A percentile compares a stretch with the other conserved stretches of the same genome.
These are phyloP conservation scores for Microtus richardsoni DNA, from an alignment of 2,113 vertebrate species.

Conservation along the genomic window DNA sequence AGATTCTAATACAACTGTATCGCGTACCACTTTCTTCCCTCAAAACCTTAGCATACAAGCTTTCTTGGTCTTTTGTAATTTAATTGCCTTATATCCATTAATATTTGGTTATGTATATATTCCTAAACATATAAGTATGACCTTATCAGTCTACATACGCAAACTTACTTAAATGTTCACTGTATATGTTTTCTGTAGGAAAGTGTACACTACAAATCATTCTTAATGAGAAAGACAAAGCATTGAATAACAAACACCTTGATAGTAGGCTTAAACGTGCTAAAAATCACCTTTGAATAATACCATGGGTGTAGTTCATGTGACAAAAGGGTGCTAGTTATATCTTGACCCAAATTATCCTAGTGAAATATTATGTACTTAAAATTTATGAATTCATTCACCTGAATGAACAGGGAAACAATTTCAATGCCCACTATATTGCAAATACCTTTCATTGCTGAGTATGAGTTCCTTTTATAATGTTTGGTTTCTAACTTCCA, in stretches of 20 bases:
- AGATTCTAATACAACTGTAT: neutral
- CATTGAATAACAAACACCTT: neutral
- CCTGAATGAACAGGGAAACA: neutral
- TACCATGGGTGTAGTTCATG: neutral
- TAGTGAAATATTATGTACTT: neutral
- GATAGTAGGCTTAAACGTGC: fast-evolving
- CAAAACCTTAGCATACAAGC: neutral
- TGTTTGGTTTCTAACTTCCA: neutral
- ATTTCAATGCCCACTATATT: neutral
- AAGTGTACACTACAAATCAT: neutral
- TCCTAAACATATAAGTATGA: neutral
- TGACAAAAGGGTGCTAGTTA: neutral
- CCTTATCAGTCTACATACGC: neutral
- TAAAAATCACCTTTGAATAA: neutral
- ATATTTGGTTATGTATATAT: neutral
- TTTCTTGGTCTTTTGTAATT: neutral
- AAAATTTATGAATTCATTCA: neutral
- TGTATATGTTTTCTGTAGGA: neutral
- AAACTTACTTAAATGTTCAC: neutral
- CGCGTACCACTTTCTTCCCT: neutral
- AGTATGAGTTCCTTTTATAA: neutral
- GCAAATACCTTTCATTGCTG: neutral
- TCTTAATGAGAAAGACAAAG: neutral
- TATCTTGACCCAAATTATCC: neutral
- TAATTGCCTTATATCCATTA: neutral